A percentile compares a stretch with the other conserved stretches of the same genome.
Evolutionary conservation across 2,888 invertebrate species (phyloP).

Genomic region (Drosophila neotestacea): DNA sequence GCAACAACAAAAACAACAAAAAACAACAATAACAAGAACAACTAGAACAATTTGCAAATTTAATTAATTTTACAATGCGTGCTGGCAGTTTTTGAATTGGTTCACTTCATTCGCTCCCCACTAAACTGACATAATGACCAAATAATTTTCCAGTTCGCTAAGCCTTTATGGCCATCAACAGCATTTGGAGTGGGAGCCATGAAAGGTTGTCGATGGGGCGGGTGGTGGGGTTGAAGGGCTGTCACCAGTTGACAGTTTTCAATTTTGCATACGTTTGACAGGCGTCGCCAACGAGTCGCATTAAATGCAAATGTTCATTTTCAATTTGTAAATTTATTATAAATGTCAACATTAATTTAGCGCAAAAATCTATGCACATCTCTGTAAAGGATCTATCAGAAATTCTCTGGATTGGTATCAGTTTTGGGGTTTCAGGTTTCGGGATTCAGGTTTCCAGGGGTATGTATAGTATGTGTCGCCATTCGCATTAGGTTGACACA

Average conservation of each 20-base stretch:
- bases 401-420: not conserved
- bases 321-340: slow-evolving; percentile 77
- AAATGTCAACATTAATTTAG: slow-evolving; percentile 75
- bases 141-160: slow-evolving; percentile 77
- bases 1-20: slow-evolving; percentile 3
- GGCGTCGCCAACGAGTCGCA: slow-evolving; percentile 58
- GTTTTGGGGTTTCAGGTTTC: not conserved
- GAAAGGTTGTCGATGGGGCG: not conserved
- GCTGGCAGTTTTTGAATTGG: slow-evolving; percentile 45
- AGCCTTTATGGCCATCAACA: slow-evolving; percentile 43
- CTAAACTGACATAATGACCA: slow-evolving; percentile 78
- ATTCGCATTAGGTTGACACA: slow-evolving; percentile 52
- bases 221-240: not conserved
- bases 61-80: slow-evolving; percentile 69
- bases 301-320: slow-evolving; percentile 72
- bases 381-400: slow-evolving; percentile 27
- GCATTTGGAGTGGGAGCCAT: not conserved
- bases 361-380: slow-evolving; percentile 48
- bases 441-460: too few relatives aligned
- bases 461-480: slow-evolving; percentile 16
- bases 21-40: slow-evolving; percentile 5
- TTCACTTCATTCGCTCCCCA: slow-evolving; percentile 45
- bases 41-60: slow-evolving; percentile 50
- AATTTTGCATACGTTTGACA: slow-evolving; percentile 68
- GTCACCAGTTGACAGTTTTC: slow-evolving; percentile 49